Evolutionary conservation across 2,888 invertebrate genomes (phyloP).

Genomic region (Dryocosmus kuriphilus): DNA sequence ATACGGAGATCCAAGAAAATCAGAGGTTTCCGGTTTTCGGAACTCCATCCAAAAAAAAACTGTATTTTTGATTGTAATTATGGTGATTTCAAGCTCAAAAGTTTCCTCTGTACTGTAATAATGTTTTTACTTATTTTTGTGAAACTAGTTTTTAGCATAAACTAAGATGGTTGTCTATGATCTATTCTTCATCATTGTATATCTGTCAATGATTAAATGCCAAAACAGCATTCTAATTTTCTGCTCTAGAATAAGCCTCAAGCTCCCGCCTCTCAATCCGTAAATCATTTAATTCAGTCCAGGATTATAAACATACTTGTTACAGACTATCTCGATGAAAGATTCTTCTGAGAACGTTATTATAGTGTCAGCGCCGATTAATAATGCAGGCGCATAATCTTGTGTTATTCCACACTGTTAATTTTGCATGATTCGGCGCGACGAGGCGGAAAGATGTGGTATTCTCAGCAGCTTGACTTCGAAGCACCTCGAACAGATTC

Average conservation of each 20-base stretch:
- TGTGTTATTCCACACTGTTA: slow-evolving; percentile 22
- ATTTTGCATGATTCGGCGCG: slow-evolving; percentile 28
- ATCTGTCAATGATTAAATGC: neutral
- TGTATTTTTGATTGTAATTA: neutral
- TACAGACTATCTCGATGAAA: slow-evolving; percentile 9
- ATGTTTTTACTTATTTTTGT: neutral
- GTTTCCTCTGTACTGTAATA: neutral
- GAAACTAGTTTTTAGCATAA: neutral
- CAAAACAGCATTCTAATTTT: neutral
- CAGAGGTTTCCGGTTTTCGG: too few species aligned
- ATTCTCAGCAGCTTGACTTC: slow-evolving; percentile 11
- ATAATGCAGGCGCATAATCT: slow-evolving; percentile 9
- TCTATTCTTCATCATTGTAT: neutral
- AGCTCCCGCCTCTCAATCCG: neutral
- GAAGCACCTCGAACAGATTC: slow-evolving; percentile 11
- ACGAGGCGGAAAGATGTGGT: slow-evolving; percentile 33
- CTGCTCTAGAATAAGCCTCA: neutral
- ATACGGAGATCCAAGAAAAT: too few species aligned
- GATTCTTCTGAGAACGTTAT: slow-evolving; percentile 11
- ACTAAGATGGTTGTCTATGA: neutral
- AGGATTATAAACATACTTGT: slow-evolving; percentile 1
- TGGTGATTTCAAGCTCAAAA: neutral
- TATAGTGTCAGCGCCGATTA: slow-evolving; percentile 7
- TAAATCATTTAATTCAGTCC: neutral
- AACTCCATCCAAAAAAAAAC: too few species aligned